phyloP scores from a whole-genome alignment of 2,797 vertebrate genomes.

The Halcyon leucocephala region DNA sequence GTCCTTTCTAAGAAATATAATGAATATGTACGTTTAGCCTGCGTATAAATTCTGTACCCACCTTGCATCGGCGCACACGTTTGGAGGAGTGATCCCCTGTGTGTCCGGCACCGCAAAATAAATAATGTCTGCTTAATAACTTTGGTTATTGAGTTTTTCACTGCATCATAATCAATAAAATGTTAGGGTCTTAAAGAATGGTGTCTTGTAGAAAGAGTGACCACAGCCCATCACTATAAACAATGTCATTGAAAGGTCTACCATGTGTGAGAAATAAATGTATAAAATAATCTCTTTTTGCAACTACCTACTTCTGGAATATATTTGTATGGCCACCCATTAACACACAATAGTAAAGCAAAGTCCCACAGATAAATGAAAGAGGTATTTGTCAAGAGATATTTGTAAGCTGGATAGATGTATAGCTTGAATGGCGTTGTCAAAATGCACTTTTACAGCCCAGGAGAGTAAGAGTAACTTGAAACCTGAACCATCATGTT shows the following conservation, averaged over 20 bases:
- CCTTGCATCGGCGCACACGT: too few relatives aligned
- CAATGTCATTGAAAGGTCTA: not conserved
- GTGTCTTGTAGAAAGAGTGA: not conserved
- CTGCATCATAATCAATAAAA: not conserved
- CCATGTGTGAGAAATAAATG: not conserved
- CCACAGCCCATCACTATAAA: not conserved
- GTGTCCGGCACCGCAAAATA: too few relatives aligned
- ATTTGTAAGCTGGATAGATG: not conserved
- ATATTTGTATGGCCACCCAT: not conserved
- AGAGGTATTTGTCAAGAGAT: not conserved
- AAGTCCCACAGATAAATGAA: not conserved
- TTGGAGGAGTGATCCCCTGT: too few relatives aligned
- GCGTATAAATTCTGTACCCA: too few relatives aligned
- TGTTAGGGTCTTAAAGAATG: not conserved
- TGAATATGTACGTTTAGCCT: too few relatives aligned
- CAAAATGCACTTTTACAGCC: not conserved
- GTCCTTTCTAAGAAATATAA: too few relatives aligned
- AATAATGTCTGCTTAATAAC: too few relatives aligned
- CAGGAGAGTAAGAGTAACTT: not conserved
- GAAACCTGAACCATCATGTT: not conserved
- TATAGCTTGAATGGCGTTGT: not conserved
- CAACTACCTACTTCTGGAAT: not conserved
- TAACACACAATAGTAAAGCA: not conserved
- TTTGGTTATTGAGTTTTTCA: too few relatives aligned
- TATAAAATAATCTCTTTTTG: not conserved